Evolutionary conservation across 2,113 vertebrate genomes (phyloP), one percentile per base, ranked within the genome.

Genomic region (Oncorhynchus kisutch): DNA sequence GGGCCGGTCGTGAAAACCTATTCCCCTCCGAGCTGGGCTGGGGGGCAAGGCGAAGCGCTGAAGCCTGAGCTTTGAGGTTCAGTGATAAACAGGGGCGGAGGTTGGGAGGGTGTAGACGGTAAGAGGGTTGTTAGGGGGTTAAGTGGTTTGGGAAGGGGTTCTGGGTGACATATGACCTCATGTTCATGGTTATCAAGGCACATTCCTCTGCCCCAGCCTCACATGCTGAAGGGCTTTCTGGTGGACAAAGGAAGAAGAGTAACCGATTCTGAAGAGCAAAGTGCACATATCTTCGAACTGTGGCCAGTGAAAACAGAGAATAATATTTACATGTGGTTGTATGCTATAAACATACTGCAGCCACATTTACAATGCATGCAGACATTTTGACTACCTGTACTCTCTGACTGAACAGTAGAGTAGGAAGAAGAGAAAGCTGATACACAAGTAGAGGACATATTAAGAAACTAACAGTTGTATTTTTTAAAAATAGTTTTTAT

Each of bases 401-500:
- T 22, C 59, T n/a, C 59, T 22, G n/a, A 12, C 49, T 5, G 49
- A 51, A 51, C 14, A 16, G 49, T 59, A 20, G 57, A 59, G 14
- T 7, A 59, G 6, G 20, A 1, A n/a, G 20, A 5, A 49, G 14
- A 24, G 66, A 69, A 31, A 70, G 14, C 65, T 20, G 24, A 16
- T 31, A 25, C 16, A 68, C 1, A 4, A 1, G 7, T 34, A 29
- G 5, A 60, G 7, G 64, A 24, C 69, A 5, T 0, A 5, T 71
- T 51, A 16, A 70, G 67, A 86, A n/a, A 27, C 79, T 39, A 57
- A 34, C 68, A 9, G 4, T 9, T 14, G 3, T 25, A 0, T 0
- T 54, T 0, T 74, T n/a, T n/a, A 3, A 88, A 95, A 97, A 95
- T 93, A 91, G 80, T 92, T 96, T 95, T 97, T 34, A 34, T 34